Evolutionary conservation across 1,140 invertebrate species (phyloP), one percentile per base, ranked within the genome.

Genomic region (Goniozus legneri): DNA sequence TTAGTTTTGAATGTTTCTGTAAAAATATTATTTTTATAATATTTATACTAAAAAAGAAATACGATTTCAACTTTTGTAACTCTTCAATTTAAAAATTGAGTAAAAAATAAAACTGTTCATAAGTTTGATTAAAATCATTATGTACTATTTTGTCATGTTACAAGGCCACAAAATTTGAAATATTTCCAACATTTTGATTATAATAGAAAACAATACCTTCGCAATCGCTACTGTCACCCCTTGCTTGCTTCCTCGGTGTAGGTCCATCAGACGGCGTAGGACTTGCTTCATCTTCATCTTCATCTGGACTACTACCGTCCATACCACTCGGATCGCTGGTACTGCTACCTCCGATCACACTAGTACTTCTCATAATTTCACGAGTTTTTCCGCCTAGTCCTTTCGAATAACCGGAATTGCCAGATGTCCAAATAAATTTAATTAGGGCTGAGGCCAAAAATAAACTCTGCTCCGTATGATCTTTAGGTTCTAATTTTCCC

Each of bases 391-490:
- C 73, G 27, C 63, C 49, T 14, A 72, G 50, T 8, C 77, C 70
- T 47, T 67, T 79, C 18, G 63, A 71, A 61, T 71, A 78, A 36
- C 60, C 72, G 46, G 73, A 80, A 41, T 76, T 82, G 64, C 82
- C 86, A 34, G 86, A 83, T 3, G 87, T 87, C 92, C 92, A 95
- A 64, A 95, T 85, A 58, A 89, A 86, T 64, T 94, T 92, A 34
- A 91, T 91, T 27, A 96, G 67, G 4, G 91, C 88, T 2, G 91
- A 95, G 1, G 91, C 88, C 42, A 95, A 77, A 65, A 89, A 91
- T 34, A 95, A 78, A 55, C 91, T 96, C 75, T 95, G 92, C 76
- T 96, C 93, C 1, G 89, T 95, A 64, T 96, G 92, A 55, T 93
- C 88, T 57, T 90, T 89, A 0, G 91, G 86, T 58, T 94, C 91